Conservation (phyloP, 2,113 vertebrate species). For the Chunga burmeisteri region DNA sequence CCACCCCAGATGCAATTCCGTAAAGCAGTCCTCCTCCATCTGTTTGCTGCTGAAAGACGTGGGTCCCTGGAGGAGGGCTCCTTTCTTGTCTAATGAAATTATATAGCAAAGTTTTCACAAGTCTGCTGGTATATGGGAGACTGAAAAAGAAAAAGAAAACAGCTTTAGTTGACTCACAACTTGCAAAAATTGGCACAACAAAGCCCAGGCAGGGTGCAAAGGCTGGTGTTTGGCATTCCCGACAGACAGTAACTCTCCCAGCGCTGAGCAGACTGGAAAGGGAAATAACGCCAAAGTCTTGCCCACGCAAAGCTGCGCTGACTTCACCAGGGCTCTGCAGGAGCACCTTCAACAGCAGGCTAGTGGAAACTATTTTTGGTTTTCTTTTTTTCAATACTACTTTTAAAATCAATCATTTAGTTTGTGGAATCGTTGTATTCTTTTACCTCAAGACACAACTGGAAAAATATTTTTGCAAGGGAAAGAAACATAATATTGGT, state of each 20-base stretch:
- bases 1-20: conserved; percentile 93
- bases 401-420: neutral
- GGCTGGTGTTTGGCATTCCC: neutral
- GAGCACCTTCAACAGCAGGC: neutral
- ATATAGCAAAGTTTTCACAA: conserved; percentile 97
- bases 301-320: neutral
- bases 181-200: neutral
- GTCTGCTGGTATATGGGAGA: conserved; percentile 90
- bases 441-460: neutral
- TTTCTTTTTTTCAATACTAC: neutral
- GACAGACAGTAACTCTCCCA: neutral
- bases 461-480: neutral
- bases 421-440: neutral
- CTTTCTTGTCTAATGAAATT: conserved; percentile 98
- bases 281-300: neutral
- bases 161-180: neutral
- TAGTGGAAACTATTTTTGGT: neutral
- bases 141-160: conserved; percentile 68
- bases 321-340: neutral
- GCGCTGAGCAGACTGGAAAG: neutral
- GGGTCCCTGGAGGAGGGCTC: conserved; percentile 86
- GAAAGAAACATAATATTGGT: neutral
- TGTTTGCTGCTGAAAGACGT: conserved; percentile 84
- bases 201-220: neutral
- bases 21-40: conserved; percentile 92